Base-by-base conservation (phyloP, 37 sponge, comb jelly and placozoan genomes). In the Geodia barretti region DNA sequence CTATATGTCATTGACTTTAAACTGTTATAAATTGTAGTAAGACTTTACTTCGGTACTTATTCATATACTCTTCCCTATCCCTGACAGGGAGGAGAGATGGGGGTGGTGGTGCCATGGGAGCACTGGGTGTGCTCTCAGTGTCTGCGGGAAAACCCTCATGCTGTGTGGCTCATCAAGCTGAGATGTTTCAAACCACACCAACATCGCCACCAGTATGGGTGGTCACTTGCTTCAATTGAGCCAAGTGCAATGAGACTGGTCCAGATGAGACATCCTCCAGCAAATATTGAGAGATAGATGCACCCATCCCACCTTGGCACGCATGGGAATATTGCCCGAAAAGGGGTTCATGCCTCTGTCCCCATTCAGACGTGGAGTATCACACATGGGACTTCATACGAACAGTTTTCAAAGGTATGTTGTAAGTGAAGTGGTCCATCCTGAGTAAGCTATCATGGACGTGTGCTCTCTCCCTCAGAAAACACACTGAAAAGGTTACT, bases 51-150 rank as follows among this genome's bases (percentile, higher is more conserved):
- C 14, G 14, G 54, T 17, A 17, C 7, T 7, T 17, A 47, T 47
- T 47, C 54, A 47, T 47, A 47, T 47, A 47, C 14, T 47, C 14
- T 47, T 14, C 54, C 54, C 54, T 47, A 47, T 47, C 54, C 7
- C 54, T 17, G 54, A 14, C 14, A 17, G 54, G 54, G 54, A 17
- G 54, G 54, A 47, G 54, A 14, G 14, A 47, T 47, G 54, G 54
- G 14, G 54, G 54, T 47, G 7, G 54, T 47, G 62, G n/a, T 32
- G 7, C 77, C 77, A 11, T 76, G 77, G 77, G 77, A 76, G 64
- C 77, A 76, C 39, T 5, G 25, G 43, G 77, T 76, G 36, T 76
- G 77, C n/a, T 4, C 7, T 25, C 38, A 76, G 36, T 76, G 77
- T 30, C 64, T 36, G 2, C 24, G 60, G n/a, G 19, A 20, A 4